Conservation (phyloP, 1,140 invertebrate species). For the Papilio glaucus region DNA sequence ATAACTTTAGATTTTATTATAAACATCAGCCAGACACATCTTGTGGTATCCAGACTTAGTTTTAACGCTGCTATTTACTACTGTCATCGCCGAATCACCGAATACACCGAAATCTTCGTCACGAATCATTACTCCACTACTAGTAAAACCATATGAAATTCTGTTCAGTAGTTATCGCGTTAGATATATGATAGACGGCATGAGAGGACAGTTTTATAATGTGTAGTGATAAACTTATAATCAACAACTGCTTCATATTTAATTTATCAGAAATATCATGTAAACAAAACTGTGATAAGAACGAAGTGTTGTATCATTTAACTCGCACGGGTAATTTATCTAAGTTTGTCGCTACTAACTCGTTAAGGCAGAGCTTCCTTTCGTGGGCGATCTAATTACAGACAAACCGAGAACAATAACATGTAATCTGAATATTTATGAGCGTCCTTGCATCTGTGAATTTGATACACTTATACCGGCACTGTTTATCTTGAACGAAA, state of each 20-base stretch:
- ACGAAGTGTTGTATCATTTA: constrained; percentile 54
- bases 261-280: neutral
- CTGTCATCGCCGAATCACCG: no score
- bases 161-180: no score
- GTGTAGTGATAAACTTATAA: neutral
- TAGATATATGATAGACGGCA: no score
- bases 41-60: no score
- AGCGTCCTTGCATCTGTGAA: constrained; percentile 68
- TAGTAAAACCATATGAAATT: no score
- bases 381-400: constrained; percentile 82
- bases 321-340: constrained; percentile 67
- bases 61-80: no score
- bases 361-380: constrained; percentile 75
- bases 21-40: no score
- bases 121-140: no score
- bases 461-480: constrained; percentile 70
- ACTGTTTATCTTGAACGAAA: constrained; percentile 79
- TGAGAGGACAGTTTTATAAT: no score
- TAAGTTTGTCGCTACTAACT: constrained; percentile 74
- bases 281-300: neutral
- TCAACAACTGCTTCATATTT: neutral
- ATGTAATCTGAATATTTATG: constrained; percentile 82
- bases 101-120: no score
- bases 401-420: constrained; percentile 81
- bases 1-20: no score